Percentiles rank a stretch among this genome's conserved stretches.
phyloP scores from a whole-genome alignment of 2,113 vertebrate species.

The Numida meleagris region DNA sequence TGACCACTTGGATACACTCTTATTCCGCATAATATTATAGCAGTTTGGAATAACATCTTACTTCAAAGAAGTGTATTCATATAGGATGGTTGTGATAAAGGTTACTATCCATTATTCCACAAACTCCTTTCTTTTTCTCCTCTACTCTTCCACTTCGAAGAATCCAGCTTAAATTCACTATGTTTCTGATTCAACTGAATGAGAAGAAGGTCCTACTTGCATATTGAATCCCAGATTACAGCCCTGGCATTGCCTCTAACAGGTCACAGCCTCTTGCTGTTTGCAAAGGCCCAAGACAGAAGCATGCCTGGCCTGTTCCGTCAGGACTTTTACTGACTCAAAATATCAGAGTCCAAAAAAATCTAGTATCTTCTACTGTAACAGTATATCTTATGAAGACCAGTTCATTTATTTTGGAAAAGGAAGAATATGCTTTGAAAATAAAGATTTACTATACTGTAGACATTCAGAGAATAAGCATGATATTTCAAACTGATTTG shows the following conservation, averaged over 20 bases:
- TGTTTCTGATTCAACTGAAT: background rate
- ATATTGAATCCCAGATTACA: background rate
- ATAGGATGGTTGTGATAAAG: too few relatives aligned
- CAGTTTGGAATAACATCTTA: background rate
- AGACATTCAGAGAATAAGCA: background rate
- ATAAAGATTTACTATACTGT: background rate
- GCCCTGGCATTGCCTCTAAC: background rate
- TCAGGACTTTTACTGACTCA: background rate
- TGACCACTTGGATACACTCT: background rate
- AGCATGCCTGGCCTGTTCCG: background rate
- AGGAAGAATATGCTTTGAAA: background rate
- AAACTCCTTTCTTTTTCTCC: background rate
- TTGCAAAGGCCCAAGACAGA: background rate
- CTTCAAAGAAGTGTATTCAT: background rate
- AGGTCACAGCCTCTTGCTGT: background rate
- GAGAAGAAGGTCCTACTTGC: background rate
- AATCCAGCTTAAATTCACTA: background rate
- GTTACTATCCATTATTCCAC: background rate
- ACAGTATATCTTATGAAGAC: background rate
- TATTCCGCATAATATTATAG: background rate
- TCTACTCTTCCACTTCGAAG: background rate
- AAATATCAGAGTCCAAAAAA: background rate
- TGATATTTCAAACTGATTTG: background rate
- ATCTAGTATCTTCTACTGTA: background rate
- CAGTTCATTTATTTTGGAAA: background rate